These are phyloP conservation scores for Lagopus leucura DNA, from an alignment of 2,113 vertebrate genomes.

Conservation along the genomic window DNA sequence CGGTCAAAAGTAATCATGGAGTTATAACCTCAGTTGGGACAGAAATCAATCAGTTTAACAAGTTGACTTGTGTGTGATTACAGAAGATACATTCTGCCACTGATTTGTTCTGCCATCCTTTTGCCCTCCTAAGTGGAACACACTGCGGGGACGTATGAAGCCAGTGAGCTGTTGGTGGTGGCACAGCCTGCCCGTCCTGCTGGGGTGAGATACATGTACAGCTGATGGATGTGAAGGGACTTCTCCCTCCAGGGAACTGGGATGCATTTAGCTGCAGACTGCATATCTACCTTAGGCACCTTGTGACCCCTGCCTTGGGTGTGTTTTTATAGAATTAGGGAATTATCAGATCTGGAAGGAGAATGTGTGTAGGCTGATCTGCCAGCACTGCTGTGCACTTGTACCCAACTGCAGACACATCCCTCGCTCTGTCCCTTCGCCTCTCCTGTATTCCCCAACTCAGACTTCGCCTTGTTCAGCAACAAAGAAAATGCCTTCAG, in stretches of 20 bases:
- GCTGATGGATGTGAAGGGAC: background rate
- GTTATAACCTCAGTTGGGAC: background rate
- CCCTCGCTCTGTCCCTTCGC: background rate
- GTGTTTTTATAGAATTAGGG: background rate
- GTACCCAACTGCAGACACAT: fast-evolving
- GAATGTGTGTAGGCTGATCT: background rate
- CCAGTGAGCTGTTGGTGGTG: fast-evolving
- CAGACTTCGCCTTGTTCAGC: slow-evolving; percentile 22
- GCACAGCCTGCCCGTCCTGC: background rate
- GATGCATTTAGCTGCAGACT: background rate
- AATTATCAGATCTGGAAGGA: background rate
- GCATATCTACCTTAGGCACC: background rate
- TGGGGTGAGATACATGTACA: background rate
- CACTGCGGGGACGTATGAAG: background rate
- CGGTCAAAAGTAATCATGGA: background rate
- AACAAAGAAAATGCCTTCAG: background rate
- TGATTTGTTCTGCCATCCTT: background rate
- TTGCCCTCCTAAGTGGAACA: background rate
- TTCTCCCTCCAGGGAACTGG: background rate
- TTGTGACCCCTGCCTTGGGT: background rate
- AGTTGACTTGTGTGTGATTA: background rate
- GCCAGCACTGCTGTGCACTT: background rate
- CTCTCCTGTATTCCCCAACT: background rate
- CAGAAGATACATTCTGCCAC: background rate
- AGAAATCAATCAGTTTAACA: background rate